Percentiles rank a stretch among this genome's conserved stretches.
These are phyloP conservation scores for Pecten maximus DNA, from an alignment of 2,888 invertebrate genomes.

Conservation along the genomic window DNA sequence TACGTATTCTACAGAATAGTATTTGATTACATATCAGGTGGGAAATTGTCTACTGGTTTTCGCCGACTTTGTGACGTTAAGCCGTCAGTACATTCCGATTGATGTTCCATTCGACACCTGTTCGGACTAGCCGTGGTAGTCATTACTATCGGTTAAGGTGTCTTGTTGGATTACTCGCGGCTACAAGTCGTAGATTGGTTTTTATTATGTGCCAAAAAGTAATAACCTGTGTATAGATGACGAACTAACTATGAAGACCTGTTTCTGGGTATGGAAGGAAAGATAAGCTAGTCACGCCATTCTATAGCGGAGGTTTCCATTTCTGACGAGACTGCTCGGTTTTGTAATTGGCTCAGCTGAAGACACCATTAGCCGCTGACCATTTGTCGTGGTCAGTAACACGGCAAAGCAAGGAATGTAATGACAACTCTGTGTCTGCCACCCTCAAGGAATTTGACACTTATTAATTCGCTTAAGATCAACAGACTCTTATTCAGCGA, in stretches of 20 bases:
- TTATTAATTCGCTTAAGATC: conserved; percentile 25
- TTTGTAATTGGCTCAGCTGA: background rate
- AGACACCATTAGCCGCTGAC: background rate
- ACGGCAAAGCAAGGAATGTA: background rate
- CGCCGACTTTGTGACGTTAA: background rate
- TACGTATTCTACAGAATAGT: no score
- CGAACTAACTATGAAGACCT: background rate
- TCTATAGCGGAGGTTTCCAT: background rate
- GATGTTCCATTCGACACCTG: background rate
- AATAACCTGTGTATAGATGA: background rate
- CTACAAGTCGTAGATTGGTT: background rate
- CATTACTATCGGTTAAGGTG: background rate
- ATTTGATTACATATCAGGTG: no score
- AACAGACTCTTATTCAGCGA: background rate
- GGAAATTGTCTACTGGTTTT: background rate
- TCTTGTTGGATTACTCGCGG: background rate
- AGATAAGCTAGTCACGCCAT: background rate
- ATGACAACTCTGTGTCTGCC: background rate
- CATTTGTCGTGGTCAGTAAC: background rate
- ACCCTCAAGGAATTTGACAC: background rate
- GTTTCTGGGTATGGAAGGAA: background rate
- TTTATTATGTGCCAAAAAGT: background rate
- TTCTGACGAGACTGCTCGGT: background rate
- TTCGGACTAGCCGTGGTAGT: background rate
- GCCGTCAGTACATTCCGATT: background rate